phyloP scores from a whole-genome alignment of 2,888 invertebrate species.

The Caenorhabditis angaria region DNA sequence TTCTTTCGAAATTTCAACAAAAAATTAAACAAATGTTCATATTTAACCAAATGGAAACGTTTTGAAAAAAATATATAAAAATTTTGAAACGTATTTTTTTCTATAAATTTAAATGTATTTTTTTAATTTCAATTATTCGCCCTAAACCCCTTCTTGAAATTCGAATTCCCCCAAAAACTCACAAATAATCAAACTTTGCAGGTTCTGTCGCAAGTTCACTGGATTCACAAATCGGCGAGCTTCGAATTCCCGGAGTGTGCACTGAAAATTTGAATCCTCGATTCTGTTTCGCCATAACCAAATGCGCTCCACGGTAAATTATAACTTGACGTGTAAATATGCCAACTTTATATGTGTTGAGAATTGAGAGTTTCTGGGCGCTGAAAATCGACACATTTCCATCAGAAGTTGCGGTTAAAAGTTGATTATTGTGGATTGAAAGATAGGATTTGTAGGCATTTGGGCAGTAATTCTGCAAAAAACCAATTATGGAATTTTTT shows the following conservation, averaged over 20 bases:
- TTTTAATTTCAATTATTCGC: too few species aligned
- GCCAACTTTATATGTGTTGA: constrained; percentile 29
- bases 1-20: too few species aligned
- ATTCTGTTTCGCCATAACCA: constrained; percentile 32
- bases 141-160: too few species aligned
- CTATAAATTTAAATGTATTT: too few species aligned
- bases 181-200: constrained; percentile 41
- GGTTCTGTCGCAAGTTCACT: constrained; percentile 33
- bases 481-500: background rate
- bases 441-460: constrained; percentile 26
- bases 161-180: too few species aligned
- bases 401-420: constrained; percentile 28
- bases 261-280: constrained; percentile 26
- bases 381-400: constrained; percentile 32
- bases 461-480: constrained; percentile 25
- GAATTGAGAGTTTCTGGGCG: constrained; percentile 23
- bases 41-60: too few species aligned
- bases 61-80: too few species aligned
- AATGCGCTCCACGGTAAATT: constrained; percentile 22
- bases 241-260: constrained; percentile 30
- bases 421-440: constrained; percentile 22
- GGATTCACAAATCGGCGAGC: constrained; percentile 12
- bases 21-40: too few species aligned
- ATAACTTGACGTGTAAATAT: constrained; percentile 26
- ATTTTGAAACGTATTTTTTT: too few species aligned